Conservation (phyloP, 1,140 invertebrate species). For the Zaprionus nigranus region DNA sequence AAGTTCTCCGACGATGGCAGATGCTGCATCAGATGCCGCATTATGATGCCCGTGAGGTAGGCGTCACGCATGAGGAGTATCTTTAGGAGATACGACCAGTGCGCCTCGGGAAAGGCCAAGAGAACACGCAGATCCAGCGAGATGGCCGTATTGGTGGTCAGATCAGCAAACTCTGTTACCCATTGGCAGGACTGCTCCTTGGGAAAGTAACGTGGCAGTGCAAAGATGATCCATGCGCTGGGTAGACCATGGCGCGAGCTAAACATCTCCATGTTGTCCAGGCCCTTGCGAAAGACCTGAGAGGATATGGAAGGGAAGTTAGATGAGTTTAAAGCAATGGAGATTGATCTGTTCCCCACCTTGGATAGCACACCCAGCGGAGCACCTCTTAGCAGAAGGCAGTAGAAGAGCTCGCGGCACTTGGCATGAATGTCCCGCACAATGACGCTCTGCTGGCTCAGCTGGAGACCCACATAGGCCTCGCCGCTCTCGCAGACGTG, state of each 20-base stretch:
- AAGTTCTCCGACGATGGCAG: slow-evolving; percentile 81
- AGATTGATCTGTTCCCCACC: slow-evolving; percentile 81
- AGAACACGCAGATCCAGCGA: slow-evolving; percentile 89
- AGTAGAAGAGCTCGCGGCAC: slow-evolving; percentile 90
- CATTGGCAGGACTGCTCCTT: slow-evolving; percentile 83
- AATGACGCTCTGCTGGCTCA: slow-evolving; percentile 87
- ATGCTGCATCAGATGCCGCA: slow-evolving; percentile 82
- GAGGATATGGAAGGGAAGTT: background rate
- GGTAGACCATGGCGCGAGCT: slow-evolving; percentile 85
- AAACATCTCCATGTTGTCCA: slow-evolving; percentile 86
- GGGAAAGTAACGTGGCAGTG: slow-evolving; percentile 87
- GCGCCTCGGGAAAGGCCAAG: slow-evolving; percentile 90
- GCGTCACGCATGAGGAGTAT: slow-evolving; percentile 89
- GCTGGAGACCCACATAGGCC: slow-evolving; percentile 85
- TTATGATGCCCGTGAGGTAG: slow-evolving; percentile 84
- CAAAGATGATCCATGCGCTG: slow-evolving; percentile 88
- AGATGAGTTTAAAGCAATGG: no score
- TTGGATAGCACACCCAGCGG: slow-evolving; percentile 90
- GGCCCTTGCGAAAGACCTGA: slow-evolving; percentile 87
- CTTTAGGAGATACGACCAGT: slow-evolving; percentile 90
- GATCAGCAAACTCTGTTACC: slow-evolving; percentile 85
- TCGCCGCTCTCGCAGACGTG: slow-evolving; percentile 87
- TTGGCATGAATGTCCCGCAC: slow-evolving; percentile 91
- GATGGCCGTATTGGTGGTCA: slow-evolving; percentile 86
- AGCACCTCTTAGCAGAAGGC: slow-evolving; percentile 89